Percentiles rank a stretch among this genome's conserved stretches.
phyloP scores from a whole-genome alignment of 2,113 vertebrate species.

The Myanophis thanlyinensis region DNA sequence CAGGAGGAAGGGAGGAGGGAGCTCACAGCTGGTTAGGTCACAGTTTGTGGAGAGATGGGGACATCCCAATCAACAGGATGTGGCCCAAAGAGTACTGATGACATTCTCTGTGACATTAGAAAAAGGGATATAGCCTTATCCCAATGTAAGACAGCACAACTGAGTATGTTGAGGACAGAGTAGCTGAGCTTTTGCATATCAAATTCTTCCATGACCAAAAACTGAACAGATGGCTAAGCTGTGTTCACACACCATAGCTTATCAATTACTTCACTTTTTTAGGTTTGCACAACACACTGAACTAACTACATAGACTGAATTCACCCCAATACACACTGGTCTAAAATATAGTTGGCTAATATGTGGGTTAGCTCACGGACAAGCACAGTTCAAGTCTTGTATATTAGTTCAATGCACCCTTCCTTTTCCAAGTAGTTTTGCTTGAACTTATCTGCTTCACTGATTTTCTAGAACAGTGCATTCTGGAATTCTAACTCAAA shows the following conservation, averaged over 20 bases:
- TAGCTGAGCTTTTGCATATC: background rate
- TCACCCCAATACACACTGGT: background rate
- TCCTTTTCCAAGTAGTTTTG: background rate
- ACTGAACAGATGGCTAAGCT: background rate
- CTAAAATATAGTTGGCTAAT: background rate
- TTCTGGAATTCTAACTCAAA: background rate
- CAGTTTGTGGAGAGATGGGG: background rate
- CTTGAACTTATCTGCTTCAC: background rate
- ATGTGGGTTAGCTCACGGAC: background rate
- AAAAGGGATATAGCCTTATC: background rate
- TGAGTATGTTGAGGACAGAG: too few relatives aligned
- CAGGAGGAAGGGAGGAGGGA: conserved; percentile 15
- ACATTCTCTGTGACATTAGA: background rate
- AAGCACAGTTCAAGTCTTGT: background rate
- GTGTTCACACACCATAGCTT: background rate
- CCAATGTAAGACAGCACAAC: background rate
- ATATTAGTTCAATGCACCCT: background rate
- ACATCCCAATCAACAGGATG: background rate
- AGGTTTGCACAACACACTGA: background rate
- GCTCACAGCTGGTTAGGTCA: conserved; percentile 32
- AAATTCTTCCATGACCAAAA: background rate
- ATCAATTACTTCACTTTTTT: background rate
- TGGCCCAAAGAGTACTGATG: background rate
- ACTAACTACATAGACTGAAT: background rate
- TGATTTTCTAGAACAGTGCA: background rate